Base-by-base conservation (phyloP, 2,888 invertebrate genomes). In the Dolomedes plantarius region DNA sequence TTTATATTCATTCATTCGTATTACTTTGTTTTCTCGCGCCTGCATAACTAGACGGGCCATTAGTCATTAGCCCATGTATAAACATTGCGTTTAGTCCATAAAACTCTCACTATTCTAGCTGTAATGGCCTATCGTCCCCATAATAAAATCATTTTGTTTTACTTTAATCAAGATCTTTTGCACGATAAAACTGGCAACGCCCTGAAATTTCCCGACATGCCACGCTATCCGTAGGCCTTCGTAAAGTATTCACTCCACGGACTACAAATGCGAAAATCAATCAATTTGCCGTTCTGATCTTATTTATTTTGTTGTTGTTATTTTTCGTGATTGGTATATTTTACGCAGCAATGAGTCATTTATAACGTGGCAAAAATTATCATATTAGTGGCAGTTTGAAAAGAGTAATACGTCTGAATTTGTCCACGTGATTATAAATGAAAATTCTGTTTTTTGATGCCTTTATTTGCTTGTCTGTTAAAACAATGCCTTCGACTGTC, bases 91-190 rank as follows among this genome's bases (percentile, higher is more conserved):
- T 81, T 81, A 75, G 74, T 62, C 65, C 56, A 76, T 74, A 75
- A 82, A 82, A 64, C 31, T 76, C 68, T 75, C 74, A 68, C 74
- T 68, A 68, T 32, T 36, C 73, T 19, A 31, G 19, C 46, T 50
- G 56, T 81, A 74, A 81, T 68, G 65, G 29, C 69, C n/a, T 75
- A 27, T 56, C 68, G 36, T 81, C 67, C 67, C 74, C 68, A 71
- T 82, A 82, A 82, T 82, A 76, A 82, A 82, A 82, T 75, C 82
- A 82, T 82, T 82, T 75, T 39, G 41, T 29, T 81, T 81, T 56
- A 65, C 82, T 82, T 82, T 76, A 82, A 75, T 82, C 82, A 82
- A 82, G 82, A 82, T 82, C 64, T 64, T 82, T 76, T 69, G 69
- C 23, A 39, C 64, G 82, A 82, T 82, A 82, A 82, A 75, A 75